phyloP scores from a whole-genome alignment of 2,797 vertebrate species.

The Phaenicophaeus curvirostris region DNA sequence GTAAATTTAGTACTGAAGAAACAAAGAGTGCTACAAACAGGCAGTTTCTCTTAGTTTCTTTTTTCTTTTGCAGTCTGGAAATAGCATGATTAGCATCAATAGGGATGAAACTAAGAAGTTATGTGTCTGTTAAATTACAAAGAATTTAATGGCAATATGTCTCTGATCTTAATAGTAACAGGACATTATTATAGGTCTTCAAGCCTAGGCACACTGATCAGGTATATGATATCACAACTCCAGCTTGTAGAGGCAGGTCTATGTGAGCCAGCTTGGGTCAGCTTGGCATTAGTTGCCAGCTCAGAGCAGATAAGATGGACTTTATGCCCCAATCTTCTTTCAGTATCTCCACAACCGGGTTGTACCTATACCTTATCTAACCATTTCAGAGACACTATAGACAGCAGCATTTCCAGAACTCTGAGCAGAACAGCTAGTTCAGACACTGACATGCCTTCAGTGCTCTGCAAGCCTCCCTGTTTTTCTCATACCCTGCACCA shows the following conservation, averaged over 20 bases:
- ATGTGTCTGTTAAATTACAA: neutral
- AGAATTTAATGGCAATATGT: neutral
- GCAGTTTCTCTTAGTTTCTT: neutral
- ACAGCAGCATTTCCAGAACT: neutral
- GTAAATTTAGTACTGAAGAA: neutral
- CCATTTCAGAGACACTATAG: rapidly evolving
- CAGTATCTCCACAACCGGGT: neutral
- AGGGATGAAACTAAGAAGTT: neutral
- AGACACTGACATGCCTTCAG: neutral
- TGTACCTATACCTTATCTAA: neutral
- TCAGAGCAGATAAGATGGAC: neutral
- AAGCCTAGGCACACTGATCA: neutral
- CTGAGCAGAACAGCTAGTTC: neutral
- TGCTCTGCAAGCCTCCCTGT: neutral
- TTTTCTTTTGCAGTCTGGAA: neutral
- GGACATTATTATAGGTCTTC: neutral
- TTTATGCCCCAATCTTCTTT: neutral
- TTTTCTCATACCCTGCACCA: neutral
- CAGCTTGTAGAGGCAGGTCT: neutral
- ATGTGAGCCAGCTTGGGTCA: neutral
- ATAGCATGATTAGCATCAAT: neutral
- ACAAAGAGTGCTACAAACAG: neutral
- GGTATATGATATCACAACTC: neutral
- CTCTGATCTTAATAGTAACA: neutral
- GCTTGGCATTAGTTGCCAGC: neutral